A percentile compares a stretch with the other conserved stretches of the same genome.
Conservation (phyloP, 2,113 vertebrate species). For the Calcarius ornatus region DNA sequence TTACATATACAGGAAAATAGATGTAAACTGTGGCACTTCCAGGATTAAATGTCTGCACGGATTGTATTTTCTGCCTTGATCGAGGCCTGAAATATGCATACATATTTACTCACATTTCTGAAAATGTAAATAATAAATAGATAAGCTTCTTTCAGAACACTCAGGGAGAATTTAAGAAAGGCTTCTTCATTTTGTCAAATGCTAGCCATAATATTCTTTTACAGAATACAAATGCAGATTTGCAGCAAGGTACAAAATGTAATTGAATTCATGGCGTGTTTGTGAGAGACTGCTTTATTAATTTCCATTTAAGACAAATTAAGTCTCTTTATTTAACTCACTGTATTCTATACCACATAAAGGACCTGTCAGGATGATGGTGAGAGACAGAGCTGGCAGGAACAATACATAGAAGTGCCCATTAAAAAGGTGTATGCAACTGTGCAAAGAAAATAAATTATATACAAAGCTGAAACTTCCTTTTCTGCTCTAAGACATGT, state of each 20-base stretch:
- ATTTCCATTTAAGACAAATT: constrained; percentile 61
- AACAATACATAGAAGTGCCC: neutral
- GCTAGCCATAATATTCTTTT: neutral
- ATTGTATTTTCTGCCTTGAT: neutral
- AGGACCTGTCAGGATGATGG: constrained; percentile 1
- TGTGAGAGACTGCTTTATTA: constrained; percentile 22
- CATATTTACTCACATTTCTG: neutral
- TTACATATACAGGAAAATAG: neutral
- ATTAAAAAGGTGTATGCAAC: neutral
- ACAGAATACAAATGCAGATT: neutral
- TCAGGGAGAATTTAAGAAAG: neutral
- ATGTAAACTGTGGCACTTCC: neutral
- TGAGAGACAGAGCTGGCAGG: neutral
- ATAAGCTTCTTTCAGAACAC: neutral
- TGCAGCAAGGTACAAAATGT: neutral
- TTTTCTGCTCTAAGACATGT: neutral
- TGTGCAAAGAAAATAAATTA: neutral
- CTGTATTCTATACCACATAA: constrained; percentile 38
- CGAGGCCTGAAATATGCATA: neutral
- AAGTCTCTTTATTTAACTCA: constrained; percentile 42
- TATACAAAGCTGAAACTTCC: neutral
- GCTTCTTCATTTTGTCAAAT: neutral
- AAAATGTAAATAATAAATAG: neutral
- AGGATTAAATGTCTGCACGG: neutral
- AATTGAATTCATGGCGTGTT: neutral